Base-by-base conservation (phyloP, 2,113 vertebrate genomes). In the Tragelaphus scriptus region DNA sequence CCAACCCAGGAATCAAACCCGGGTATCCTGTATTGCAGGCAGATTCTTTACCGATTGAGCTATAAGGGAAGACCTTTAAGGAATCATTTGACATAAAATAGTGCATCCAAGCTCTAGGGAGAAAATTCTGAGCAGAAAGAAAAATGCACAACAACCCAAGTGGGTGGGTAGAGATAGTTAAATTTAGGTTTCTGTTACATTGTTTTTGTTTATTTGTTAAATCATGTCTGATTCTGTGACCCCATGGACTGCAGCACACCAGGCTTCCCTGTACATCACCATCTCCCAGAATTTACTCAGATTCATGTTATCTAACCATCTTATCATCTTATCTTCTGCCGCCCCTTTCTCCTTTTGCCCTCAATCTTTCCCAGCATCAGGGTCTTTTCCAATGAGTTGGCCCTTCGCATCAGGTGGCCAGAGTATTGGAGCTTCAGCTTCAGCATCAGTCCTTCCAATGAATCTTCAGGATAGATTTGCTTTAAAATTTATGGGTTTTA, bases 51-150 rank as follows among this genome's bases (percentile, higher is more conserved):
- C 16, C 2, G 2, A 75, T 21, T 75, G 68, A 40, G 68, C n/a
- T 75, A 75, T 2, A 5, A 13, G 19, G 2, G 36, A 75, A 40
- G 36, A 36, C n/a, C 68, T 86, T 85, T 25, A 88, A 91, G 21
- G 23, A 96, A 91, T 89, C 63, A 68, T 89, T 93, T 90, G 17
- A 92, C 53, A 49, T 49, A 55, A 95, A 96, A 88, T 75, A 95
- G 32, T 40, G 12, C 49, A 90, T 25, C n/a, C 68, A 85, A 53
- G 13, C 5, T 82, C 86, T 86, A 53, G 55, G 40, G n/a, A 84
- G 61, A 88, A 95, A 92, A 44, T 19, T 5, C 26, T 55, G 44
- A 91, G 6, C 79, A 82, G 71, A 95, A 96, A 88, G 90, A 88
- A 95, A 97, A 86, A 90, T 77, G 30, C 3, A 56, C 53, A 91